Evolutionary conservation across 1,140 invertebrate species (phyloP), one percentile per base, ranked within the genome.

Genomic region (Gryon sp.): DNA sequence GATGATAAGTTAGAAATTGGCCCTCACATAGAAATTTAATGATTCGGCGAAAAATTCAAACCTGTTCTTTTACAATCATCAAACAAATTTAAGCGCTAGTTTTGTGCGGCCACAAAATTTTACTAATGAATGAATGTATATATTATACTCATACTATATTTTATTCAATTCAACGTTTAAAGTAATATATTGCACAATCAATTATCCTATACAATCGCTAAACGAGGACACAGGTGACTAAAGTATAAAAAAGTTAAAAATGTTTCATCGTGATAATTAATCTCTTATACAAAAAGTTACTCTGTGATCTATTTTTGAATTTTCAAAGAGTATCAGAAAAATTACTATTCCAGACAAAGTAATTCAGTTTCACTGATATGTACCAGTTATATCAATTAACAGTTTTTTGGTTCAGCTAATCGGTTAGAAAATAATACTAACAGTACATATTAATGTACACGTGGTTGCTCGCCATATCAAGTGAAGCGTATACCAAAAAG

Each of bases 401-500:
- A 55, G 22, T 68, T 46, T 55, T 48, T 15, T 32, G 19, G 32
- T 12, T 3, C 4, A 48, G n/a, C 1, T 55, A 28, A 55, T 38
- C 30, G n/a, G n/a, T n/a, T 28, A 7, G 26, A 28, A 9, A 2
- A 24, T n/a, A 34, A 16, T 11, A 24, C 43, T 65, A 53, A 65
- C 50, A 53, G 62, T 66, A 66, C 28, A 53, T 12, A 7, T 28
- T 7, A 28, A 18, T 28, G 15, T 48, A 62, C 30, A 20, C 43
- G 15, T 40, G 11, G 15, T 24, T 5, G 28, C 0, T 14, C 34
- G 19, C 36, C 16, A 34, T 20, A 52, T 41, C 11, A 63, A 63
- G 32, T 52, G 59, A 66, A 66, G 28, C 48, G 38, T 55, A n/a
- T 45, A 53, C 20, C 26, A 55, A 60, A 55, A 53, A 34, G 36